Evolutionary conservation across 2,113 vertebrate genomes (phyloP), one percentile per base, ranked within the genome.

Genomic region (Paraplagusia blochii): DNA sequence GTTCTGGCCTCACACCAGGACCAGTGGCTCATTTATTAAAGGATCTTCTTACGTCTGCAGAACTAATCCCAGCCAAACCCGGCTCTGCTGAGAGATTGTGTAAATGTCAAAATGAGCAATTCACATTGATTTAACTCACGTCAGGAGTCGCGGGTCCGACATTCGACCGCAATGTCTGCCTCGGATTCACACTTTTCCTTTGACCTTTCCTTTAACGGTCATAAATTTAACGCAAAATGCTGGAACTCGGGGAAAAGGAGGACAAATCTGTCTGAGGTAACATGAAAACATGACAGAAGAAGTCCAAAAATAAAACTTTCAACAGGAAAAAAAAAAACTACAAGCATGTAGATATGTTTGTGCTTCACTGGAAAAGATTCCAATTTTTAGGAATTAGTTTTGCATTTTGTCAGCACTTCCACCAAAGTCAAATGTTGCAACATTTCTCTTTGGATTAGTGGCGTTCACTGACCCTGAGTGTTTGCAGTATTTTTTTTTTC

Each of bases 1-100:
- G 53, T 17, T 56, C 66, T 85, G 77, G 64, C 69, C 63, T 81
- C 73, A 62, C 53, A 74, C 55, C 77, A 79, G 71, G 68, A 52
- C 49, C 39, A 35, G 46, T 68, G 50, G 61, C 60, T 82, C 68
- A 58, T 81, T 77, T 80, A 76, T 77, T 74, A 73, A 69, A 74
- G 45, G 54, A 58, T 71, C 57, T 53, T 76, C 64, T 71, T 59
- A 68, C 33, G 40, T 48, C 72, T 59, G 12, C 47, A 65, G 49
- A n/a, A 15, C 52, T 56, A 69, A 68, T 39, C 61, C 51, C 11
- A 57, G 65, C 47, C 66, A 72, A 59, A 59, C 48, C 54, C 0
- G 36, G 40, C 50, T 69, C 44, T 7, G 47, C 15, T 42, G 5
- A 29, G 76, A 70, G 53, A 49, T 42, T 56, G 57, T 74, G 50